Evolutionary conservation across 2,888 invertebrate genomes (phyloP).

Genomic region (Bibio marci): DNA sequence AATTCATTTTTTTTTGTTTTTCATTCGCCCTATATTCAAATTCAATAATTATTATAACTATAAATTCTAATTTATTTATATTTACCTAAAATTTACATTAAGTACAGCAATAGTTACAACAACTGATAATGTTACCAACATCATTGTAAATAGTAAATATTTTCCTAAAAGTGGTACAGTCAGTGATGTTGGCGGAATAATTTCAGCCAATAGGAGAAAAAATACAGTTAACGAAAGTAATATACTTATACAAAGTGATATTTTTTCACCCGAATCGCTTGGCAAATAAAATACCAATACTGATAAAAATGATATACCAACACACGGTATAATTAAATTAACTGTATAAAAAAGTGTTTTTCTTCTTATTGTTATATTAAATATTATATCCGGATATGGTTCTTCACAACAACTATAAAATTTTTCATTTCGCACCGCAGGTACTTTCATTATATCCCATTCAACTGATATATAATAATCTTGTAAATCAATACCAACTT

Average conservation of each 20-base stretch:
- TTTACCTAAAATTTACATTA: conserved; percentile 68
- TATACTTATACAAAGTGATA: conserved; percentile 89
- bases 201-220: conserved; percentile 82
- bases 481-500: conserved; percentile 79
- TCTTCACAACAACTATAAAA: conserved; percentile 95
- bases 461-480: conserved; percentile 95
- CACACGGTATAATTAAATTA: conserved; percentile 92
- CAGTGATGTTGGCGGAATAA: conserved; percentile 85
- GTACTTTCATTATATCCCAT: conserved; percentile 94
- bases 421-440: conserved; percentile 76
- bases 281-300: conserved; percentile 95
- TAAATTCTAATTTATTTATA: too few species aligned
- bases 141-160: conserved; percentile 88
- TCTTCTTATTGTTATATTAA: conserved; percentile 84
- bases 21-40: too few species aligned
- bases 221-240: conserved; percentile 86
- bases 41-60: too few species aligned
- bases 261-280: conserved; percentile 94
- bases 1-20: too few species aligned
- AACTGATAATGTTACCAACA: conserved; percentile 81
- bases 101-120: conserved; percentile 87
- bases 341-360: conserved; percentile 97
- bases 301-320: conserved; percentile 91
- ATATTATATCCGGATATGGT: conserved; percentile 94
- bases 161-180: conserved; percentile 83